Conservation (phyloP, 2,797 vertebrate genomes). For the Sparus aurata region DNA sequence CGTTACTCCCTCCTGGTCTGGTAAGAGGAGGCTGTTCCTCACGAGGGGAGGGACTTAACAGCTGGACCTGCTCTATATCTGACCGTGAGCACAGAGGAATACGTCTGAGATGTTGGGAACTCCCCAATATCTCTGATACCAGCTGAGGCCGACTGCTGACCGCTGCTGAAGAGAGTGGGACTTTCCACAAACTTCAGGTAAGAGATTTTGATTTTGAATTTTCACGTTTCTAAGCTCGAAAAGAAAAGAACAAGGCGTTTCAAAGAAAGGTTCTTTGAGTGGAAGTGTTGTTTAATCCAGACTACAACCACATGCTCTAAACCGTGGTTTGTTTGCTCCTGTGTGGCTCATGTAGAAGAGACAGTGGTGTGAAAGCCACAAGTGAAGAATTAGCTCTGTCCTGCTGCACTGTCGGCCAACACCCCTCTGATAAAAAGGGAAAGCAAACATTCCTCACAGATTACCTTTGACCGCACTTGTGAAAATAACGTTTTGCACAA, state of each 20-base stretch:
- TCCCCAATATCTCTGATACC: not conserved
- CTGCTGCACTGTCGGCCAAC: slow-evolving; percentile 34
- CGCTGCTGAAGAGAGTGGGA: not conserved
- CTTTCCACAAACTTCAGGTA: slow-evolving; percentile 49
- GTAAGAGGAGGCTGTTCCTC: slow-evolving; percentile 45
- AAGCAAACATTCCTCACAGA: slow-evolving; percentile 60
- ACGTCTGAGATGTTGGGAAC: slow-evolving; percentile 34
- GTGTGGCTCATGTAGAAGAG: not conserved
- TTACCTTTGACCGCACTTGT: slow-evolving; percentile 51
- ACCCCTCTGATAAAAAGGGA: slow-evolving; percentile 55
- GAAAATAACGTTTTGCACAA: not conserved
- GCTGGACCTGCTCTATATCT: slow-evolving; percentile 51
- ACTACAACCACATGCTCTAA: not conserved
- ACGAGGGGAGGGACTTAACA: slow-evolving; percentile 40
- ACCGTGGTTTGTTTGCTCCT: accelerated
- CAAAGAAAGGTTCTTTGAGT: not conserved
- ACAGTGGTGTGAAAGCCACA: not conserved
- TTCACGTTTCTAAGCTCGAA: not conserved
- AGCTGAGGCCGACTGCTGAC: slow-evolving; percentile 5
- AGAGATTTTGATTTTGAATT: not conserved
- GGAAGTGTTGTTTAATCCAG: not conserved
- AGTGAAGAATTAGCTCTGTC: slow-evolving; percentile 1
- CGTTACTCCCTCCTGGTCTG: not conserved
- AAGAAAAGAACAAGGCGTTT: not conserved
- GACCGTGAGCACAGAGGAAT: not conserved